Conservation (phyloP, 2,888 invertebrate genomes). For the Nebria brevicollis region DNA sequence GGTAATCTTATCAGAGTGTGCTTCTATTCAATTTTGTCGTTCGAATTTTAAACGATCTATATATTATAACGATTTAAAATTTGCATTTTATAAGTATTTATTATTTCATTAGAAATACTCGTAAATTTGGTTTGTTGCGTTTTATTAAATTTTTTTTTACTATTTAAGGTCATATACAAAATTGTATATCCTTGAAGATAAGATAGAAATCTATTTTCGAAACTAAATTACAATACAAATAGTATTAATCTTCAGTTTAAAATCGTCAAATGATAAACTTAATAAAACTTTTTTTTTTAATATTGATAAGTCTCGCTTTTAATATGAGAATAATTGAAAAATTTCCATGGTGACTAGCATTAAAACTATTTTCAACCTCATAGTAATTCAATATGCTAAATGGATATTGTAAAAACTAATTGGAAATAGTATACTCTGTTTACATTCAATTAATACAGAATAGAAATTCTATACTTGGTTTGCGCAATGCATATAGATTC, state of each 20-base stretch:
- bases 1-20: too few relatives aligned
- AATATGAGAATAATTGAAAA: neutral
- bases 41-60: too few relatives aligned
- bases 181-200: neutral
- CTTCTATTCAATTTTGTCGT: too few relatives aligned
- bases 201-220: neutral
- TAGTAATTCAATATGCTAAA: neutral
- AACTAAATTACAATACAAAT: neutral
- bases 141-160: too few relatives aligned
- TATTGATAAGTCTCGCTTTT: neutral
- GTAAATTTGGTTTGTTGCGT: too few relatives aligned
- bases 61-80: too few relatives aligned
- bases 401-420: conserved; percentile 15
- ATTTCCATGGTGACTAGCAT: neutral
- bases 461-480: conserved; percentile 17
- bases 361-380: neutral
- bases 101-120: too few relatives aligned
- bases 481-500: neutral
- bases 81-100: too few relatives aligned
- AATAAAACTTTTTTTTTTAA: neutral
- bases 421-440: conserved; percentile 20
- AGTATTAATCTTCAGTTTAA: neutral
- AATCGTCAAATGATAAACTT: neutral
- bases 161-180: neutral
- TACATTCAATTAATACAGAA: conserved; percentile 17